A percentile compares a stretch with the other conserved stretches of the same genome.
Conservation (phyloP, 2,113 vertebrate species). For the cat (Felis catus) region DNA sequence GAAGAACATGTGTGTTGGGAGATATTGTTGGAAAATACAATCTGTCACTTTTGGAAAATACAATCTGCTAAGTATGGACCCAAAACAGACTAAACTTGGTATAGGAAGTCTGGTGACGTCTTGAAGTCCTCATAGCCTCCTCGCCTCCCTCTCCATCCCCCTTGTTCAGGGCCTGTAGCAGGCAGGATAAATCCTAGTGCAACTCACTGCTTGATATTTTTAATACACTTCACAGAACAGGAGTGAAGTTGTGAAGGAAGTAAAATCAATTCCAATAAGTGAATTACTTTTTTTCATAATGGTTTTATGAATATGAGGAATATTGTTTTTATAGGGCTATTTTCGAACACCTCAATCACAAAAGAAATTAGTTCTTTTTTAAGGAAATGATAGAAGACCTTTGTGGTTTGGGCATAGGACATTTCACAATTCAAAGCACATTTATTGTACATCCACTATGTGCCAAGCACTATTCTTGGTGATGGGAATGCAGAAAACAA, state of each 20-base stretch:
- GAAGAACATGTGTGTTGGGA: neutral
- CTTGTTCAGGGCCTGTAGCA: neutral
- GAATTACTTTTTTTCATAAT: slow-evolving; percentile 49
- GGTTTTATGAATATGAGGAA: slow-evolving; percentile 60
- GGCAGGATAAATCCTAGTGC: neutral
- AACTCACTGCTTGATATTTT: neutral
- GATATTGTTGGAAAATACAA: neutral
- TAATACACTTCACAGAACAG: slow-evolving; percentile 32
- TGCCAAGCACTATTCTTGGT: neutral
- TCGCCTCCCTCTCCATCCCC: accelerated
- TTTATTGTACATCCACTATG: neutral
- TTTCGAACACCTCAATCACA: slow-evolving; percentile 19
- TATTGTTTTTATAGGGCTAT: slow-evolving; percentile 11
- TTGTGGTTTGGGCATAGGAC: neutral
- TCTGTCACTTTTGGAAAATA: neutral
- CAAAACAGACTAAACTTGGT: neutral
- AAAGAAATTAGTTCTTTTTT: neutral
- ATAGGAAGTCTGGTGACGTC: neutral
- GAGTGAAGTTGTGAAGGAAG: slow-evolving; percentile 35
- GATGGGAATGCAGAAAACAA: neutral
- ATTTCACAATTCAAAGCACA: neutral
- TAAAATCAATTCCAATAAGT: slow-evolving; percentile 63
- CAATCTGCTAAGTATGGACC: neutral
- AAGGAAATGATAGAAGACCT: neutral
- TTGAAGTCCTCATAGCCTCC: neutral